A percentile compares a stretch with the other conserved stretches of the same genome.
Evolutionary conservation across 2,888 invertebrate genomes (phyloP).

Genomic region (Amphipoea oculea): DNA sequence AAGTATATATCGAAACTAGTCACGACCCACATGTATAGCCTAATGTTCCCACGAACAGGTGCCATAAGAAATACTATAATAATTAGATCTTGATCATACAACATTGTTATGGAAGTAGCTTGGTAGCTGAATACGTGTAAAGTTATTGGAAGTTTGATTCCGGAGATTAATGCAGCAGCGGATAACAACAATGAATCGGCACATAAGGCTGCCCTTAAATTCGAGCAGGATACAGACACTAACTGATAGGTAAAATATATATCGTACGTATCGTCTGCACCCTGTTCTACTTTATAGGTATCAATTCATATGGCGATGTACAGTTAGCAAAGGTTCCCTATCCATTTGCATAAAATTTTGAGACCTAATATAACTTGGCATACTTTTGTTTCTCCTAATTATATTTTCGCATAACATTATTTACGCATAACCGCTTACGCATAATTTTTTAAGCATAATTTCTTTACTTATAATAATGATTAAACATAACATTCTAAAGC

Average conservation of each 20-base stretch:
- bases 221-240: not conserved
- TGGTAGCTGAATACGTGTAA: not conserved
- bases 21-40: constrained; percentile 57
- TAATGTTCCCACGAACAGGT: constrained; percentile 61
- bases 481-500: no score
- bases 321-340: no score
- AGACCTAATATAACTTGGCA: no score
- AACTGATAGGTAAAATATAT: not conserved
- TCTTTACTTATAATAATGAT: no score
- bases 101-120: constrained; percentile 44
- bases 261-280: not conserved
- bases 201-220: not conserved
- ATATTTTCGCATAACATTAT: no score
- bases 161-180: not conserved
- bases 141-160: constrained; percentile 23
- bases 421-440: no score
- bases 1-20: constrained; percentile 62
- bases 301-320: not conserved
- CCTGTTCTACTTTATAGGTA: not conserved
- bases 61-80: constrained; percentile 65
- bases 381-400: no score
- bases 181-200: not conserved
- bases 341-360: no score
- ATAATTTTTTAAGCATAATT: no score
- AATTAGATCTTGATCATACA: constrained; percentile 63